These are phyloP conservation scores for Acrocephalus scirpaceus DNA, from an alignment of 2,797 vertebrate species.

Conservation along the genomic window DNA sequence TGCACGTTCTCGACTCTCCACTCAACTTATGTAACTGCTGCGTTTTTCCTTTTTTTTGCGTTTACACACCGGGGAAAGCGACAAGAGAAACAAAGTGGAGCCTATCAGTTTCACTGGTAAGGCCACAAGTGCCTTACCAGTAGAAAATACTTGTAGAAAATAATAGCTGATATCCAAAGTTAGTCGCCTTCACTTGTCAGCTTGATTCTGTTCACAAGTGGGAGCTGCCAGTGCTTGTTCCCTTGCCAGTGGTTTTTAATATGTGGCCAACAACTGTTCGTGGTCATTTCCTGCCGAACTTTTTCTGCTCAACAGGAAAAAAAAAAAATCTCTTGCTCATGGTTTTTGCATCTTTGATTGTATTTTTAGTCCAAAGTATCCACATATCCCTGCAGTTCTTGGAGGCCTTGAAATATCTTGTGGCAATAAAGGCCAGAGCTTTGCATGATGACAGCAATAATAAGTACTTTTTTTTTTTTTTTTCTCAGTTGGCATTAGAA, in stretches of 20 bases:
- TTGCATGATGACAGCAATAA: neutral
- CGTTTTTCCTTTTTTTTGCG: neutral
- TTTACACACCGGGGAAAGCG: neutral
- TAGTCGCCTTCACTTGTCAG: neutral
- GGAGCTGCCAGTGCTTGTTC: constrained; percentile 27
- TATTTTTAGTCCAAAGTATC: constrained; percentile 9
- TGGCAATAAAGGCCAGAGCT: neutral
- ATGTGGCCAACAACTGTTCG: neutral
- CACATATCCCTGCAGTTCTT: neutral
- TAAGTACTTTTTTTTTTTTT: neutral
- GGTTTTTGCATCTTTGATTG: neutral
- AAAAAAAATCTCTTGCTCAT: neutral
- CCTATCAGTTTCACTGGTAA: neutral
- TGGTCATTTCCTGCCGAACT: constrained; percentile 25
- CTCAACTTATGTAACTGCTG: neutral
- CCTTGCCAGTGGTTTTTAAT: constrained; percentile 31
- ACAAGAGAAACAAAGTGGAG: neutral
- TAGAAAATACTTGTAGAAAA: neutral
- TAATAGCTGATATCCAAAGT: constrained; percentile 17
- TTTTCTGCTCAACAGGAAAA: neutral
- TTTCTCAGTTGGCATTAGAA: neutral
- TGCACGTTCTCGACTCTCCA: neutral
- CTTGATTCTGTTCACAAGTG: constrained; percentile 12
- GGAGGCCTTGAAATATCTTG: neutral
- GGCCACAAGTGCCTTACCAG: neutral